Conservation (phyloP, 1,140 invertebrate genomes). For the Drosophila sucinea region DNA sequence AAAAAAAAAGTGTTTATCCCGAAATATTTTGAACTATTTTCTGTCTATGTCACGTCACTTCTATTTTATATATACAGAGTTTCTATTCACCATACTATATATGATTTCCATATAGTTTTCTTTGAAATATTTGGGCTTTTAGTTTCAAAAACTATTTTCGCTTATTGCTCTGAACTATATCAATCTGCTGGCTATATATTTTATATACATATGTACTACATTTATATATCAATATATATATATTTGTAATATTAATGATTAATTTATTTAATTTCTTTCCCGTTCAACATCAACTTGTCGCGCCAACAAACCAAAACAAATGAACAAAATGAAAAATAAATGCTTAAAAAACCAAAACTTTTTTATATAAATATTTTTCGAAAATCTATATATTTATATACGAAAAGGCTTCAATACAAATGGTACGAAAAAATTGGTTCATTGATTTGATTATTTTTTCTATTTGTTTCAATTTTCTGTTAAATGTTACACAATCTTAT, state of each 20-base stretch:
- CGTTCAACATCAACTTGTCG: constrained; percentile 71
- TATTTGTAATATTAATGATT: constrained; percentile 72
- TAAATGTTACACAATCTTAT: constrained; percentile 63
- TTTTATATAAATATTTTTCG: constrained; percentile 26
- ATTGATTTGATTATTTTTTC: constrained; percentile 58
- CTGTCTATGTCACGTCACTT: constrained; percentile 9
- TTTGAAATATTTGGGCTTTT: constrained; percentile 64
- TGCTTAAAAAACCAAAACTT: constrained; percentile 55
- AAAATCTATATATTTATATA: constrained; percentile 34
- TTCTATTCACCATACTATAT: constrained; percentile 35
- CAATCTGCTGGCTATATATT: constrained; percentile 51
- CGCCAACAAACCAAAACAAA: constrained; percentile 51
- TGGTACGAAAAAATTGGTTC: constrained; percentile 81
- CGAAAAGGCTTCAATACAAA: constrained; percentile 80
- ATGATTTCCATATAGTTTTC: constrained; percentile 44
- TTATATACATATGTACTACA: constrained; percentile 43
- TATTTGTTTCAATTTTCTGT: constrained; percentile 46
- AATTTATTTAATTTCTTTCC: constrained; percentile 77
- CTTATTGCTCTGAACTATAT: constrained; percentile 34
- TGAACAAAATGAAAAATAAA: constrained; percentile 39
- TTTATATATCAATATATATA: constrained; percentile 52
- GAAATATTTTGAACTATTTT: neutral
- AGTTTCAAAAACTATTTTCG: constrained; percentile 54
- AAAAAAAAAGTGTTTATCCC: constrained; percentile 5
- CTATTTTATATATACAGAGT: constrained; percentile 19